Conservation (phyloP, 2,113 vertebrate species). For the Montifringilla adamsi region DNA sequence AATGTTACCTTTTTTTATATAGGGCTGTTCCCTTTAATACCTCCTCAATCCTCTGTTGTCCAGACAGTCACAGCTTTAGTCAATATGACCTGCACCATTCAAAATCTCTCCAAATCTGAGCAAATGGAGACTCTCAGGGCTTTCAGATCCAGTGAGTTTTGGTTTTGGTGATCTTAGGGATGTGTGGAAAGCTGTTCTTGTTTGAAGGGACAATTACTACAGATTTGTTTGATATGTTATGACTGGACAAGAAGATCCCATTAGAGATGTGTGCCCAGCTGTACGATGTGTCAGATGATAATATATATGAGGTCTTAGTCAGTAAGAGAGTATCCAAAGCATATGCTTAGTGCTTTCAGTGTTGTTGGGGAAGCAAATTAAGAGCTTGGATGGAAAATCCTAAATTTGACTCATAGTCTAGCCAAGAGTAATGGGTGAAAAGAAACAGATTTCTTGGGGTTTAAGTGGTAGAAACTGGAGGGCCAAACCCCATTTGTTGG, state of each 20-base stretch:
- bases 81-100: neutral
- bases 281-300: neutral
- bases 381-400: neutral
- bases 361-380: neutral
- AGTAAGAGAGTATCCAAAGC: neutral
- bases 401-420: neutral
- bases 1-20: neutral
- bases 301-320: neutral
- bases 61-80: neutral
- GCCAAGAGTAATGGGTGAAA: neutral
- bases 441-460: neutral
- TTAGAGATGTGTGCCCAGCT: neutral
- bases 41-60: neutral
- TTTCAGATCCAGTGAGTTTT: neutral
- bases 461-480: neutral
- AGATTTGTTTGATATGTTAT: neutral
- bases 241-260: neutral
- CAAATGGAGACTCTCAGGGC: neutral
- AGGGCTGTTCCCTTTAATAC: neutral
- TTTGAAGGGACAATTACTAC: neutral
- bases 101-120: neutral
- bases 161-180: neutral
- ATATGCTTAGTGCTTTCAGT: neutral
- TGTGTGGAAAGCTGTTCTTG: neutral
- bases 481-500: neutral